Conservation (phyloP, 1,140 invertebrate species). For the Aphis gossypii region DNA sequence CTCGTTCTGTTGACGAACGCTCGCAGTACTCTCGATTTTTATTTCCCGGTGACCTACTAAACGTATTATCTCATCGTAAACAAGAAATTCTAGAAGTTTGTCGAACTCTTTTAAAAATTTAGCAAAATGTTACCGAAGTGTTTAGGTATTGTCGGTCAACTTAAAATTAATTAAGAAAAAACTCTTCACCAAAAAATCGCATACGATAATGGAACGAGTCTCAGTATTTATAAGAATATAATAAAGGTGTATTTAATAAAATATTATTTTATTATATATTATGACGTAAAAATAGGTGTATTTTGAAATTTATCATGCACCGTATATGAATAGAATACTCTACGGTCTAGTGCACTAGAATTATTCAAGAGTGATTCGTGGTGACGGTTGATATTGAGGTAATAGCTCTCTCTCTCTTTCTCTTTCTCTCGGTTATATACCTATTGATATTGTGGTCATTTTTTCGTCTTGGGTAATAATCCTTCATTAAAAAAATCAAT, state of each 20-base stretch:
- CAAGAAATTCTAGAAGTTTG: constrained; percentile 23
- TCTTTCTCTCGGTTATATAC: neutral
- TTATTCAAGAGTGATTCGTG: constrained; percentile 1
- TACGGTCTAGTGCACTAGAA: constrained; percentile 28
- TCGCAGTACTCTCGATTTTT: constrained; percentile 43
- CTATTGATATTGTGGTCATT: constrained; percentile 22
- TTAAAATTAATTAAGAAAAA: neutral
- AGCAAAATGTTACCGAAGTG: neutral
- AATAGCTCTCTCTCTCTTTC: neutral
- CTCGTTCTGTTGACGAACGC: neutral
- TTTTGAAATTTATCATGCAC: constrained; percentile 16
- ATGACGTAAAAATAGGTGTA: constrained; percentile 23
- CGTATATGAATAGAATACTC: neutral
- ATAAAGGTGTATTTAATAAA: neutral
- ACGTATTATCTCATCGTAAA: constrained; percentile 39
- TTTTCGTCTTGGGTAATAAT: neutral
- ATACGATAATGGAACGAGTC: neutral
- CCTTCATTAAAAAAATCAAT: neutral
- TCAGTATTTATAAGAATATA: neutral
- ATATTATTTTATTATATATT: constrained; percentile 1
- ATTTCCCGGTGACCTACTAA: constrained; percentile 53
- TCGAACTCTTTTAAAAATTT: constrained; percentile 6
- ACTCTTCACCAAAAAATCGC: neutral
- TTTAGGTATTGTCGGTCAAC: neutral
- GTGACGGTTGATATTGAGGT: neutral